A percentile compares a stretch with the other conserved stretches of the same genome.
Conservation (phyloP, 2,113 vertebrate genomes). For the Cinclus cinclus region DNA sequence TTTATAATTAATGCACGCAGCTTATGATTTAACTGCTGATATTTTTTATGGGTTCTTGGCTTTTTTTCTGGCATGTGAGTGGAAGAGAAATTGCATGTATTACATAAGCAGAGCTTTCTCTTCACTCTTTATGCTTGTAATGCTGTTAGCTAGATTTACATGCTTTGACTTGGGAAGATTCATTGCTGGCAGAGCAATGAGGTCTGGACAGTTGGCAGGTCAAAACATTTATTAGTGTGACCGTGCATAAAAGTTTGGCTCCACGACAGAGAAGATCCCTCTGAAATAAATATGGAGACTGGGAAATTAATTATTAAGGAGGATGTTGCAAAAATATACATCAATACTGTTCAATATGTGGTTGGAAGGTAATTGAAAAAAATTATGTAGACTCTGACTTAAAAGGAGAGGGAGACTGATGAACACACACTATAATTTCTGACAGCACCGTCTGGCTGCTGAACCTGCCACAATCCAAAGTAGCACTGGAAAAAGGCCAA, state of each 20-base stretch:
- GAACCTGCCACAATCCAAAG: background rate
- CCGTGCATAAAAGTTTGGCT: conserved; percentile 30
- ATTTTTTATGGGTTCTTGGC: background rate
- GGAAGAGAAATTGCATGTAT: background rate
- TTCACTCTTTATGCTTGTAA: background rate
- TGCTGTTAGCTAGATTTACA: background rate
- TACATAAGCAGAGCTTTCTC: background rate
- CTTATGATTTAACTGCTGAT: background rate
- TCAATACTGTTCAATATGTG: conserved; percentile 61
- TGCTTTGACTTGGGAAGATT: conserved; percentile 5
- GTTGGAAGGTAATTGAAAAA: conserved; percentile 63
- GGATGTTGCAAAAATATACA: conserved; percentile 46
- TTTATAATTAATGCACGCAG: background rate
- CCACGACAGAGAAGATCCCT: conserved; percentile 18
- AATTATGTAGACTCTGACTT: conserved; percentile 49
- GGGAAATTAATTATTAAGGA: conserved; percentile 62
- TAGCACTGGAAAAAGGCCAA: conserved; percentile 1
- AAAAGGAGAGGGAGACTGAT: conserved; percentile 43
- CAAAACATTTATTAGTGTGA: background rate
- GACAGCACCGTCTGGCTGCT: conserved; percentile 7
- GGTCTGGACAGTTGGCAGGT: background rate
- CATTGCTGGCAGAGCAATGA: background rate
- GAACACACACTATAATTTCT: conserved; percentile 9
- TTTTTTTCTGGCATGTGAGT: background rate
- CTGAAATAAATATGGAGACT: conserved; percentile 32